Base-by-base conservation (phyloP, 2,888 invertebrate genomes). In the Eubasilissa splendida region DNA sequence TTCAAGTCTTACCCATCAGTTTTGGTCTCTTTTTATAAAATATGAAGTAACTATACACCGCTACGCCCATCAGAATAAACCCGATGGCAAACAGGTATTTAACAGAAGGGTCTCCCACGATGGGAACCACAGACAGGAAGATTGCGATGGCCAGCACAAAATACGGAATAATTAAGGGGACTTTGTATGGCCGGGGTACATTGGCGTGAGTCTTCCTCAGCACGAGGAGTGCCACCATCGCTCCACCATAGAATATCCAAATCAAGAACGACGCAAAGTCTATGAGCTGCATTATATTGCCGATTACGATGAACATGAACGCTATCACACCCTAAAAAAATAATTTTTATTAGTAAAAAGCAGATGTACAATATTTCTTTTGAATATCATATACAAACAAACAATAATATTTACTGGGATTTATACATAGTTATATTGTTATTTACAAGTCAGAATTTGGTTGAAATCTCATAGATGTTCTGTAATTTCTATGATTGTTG, bases 221-320 rank as follows among this genome's bases (percentile, higher is more conserved):
- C 0, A 96, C 92, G 56, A 97, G 87, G 22, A 97, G 88, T 0
- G 96, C 93, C 0, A 95, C 91, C 94, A 96, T 95, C 0, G 96
- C 95, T 0, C 93, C 87, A 0, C 96, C 96, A 87, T 96, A 97
- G 88, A 96, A 96, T 82, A 96, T 92, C 96, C 96, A 97, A 33
- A 96, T 94, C 83, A 96, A 92, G 90, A 96, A 96, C 87, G 96
- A 96, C 65, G 96, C 95, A 86, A 96, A 96, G 85, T 96, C 95
- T 84, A 97, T 96, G 12, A 97, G 90, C 1, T 93, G 92, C 73
- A 91, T 90, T 80, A 96, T 95, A 87, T 95, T 92, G 78, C 96
- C 96, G 50, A 93, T 91, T 68, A 94, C 85, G 74, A 96, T 93
- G 87, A 95, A 95, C 66, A 93, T 84, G 59, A 94, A 88, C 0